Evolutionary conservation across 2,113 vertebrate genomes (phyloP).

Genomic region (Aegithalos caudatus): DNA sequence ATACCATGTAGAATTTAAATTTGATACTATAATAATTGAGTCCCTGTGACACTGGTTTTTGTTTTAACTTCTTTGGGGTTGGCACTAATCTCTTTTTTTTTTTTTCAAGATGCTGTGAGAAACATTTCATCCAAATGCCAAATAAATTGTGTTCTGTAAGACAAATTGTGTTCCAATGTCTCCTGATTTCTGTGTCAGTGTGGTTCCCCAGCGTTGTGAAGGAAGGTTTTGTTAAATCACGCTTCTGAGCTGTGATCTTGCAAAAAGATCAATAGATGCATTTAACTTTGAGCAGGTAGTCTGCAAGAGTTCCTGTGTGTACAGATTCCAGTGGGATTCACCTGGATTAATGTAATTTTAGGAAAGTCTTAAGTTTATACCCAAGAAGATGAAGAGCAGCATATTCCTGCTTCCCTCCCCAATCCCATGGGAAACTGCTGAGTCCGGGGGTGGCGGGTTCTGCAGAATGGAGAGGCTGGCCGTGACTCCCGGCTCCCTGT

Average conservation of each 20-base stretch:
- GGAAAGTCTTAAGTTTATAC: background rate
- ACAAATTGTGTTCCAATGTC: background rate
- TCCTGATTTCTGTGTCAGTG: background rate
- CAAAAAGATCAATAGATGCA: background rate
- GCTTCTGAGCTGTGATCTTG: background rate
- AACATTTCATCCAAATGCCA: constrained; percentile 93
- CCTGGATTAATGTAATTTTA: background rate
- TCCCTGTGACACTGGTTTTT: constrained; percentile 64
- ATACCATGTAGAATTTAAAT: constrained; percentile 73
- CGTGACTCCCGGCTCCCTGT: background rate
- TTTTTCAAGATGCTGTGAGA: constrained; percentile 81
- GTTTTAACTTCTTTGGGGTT: constrained; percentile 70
- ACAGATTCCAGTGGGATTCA: background rate
- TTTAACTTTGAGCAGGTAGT: background rate
- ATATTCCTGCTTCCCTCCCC: background rate
- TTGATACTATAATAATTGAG: constrained; percentile 74
- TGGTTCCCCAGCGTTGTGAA: accelerated
- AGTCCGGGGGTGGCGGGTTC: background rate
- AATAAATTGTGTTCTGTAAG: constrained; percentile 90
- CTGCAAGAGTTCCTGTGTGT: background rate
- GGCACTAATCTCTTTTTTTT: constrained; percentile 68
- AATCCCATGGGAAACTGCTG: background rate
- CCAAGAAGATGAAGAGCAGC: background rate
- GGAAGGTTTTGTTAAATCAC: background rate
- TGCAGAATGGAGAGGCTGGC: background rate